phyloP scores from a whole-genome alignment of 2,797 vertebrate genomes.

The Cetoscarus ocellatus region DNA sequence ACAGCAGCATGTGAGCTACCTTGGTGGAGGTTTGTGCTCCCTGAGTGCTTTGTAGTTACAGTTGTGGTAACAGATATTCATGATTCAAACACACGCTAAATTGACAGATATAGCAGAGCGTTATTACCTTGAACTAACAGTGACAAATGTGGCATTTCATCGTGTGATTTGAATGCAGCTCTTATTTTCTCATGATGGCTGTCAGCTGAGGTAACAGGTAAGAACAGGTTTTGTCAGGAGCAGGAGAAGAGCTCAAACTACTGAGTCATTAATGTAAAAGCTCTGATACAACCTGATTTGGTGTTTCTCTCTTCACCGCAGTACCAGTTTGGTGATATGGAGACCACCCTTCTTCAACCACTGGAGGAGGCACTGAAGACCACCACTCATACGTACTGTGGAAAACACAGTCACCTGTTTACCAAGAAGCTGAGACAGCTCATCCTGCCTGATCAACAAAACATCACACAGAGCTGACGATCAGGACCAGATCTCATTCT shows the following conservation, averaged over 20 bases:
- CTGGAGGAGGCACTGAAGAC: constrained; percentile 88
- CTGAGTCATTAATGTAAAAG: not conserved
- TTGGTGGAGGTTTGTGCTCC: constrained; percentile 1
- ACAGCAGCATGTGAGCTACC: too few species aligned
- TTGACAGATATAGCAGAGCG: constrained; percentile 41
- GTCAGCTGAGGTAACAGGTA: not conserved
- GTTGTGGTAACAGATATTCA: constrained; percentile 51
- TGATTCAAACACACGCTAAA: constrained; percentile 36
- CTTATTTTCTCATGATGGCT: too few species aligned
- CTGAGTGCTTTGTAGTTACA: constrained; percentile 30
- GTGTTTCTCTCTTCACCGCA: constrained; percentile 58
- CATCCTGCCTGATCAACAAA: constrained; percentile 79
- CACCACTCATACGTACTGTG: constrained; percentile 91
- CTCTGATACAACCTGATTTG: not conserved
- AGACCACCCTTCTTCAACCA: constrained; percentile 85
- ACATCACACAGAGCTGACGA: constrained; percentile 42
- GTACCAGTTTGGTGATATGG: constrained; percentile 89
- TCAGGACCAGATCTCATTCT: not conserved
- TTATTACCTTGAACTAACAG: constrained; percentile 41
- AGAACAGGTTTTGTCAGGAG: not conserved
- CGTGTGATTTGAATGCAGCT: too few species aligned
- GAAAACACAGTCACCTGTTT: constrained; percentile 90
- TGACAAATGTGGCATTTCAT: constrained; percentile 46
- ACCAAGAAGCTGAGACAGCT: constrained; percentile 89
- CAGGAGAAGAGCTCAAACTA: not conserved